A percentile compares a stretch with the other conserved stretches of the same genome.
Conservation (phyloP, 2,888 invertebrate species). For the Phalera bucephala region DNA sequence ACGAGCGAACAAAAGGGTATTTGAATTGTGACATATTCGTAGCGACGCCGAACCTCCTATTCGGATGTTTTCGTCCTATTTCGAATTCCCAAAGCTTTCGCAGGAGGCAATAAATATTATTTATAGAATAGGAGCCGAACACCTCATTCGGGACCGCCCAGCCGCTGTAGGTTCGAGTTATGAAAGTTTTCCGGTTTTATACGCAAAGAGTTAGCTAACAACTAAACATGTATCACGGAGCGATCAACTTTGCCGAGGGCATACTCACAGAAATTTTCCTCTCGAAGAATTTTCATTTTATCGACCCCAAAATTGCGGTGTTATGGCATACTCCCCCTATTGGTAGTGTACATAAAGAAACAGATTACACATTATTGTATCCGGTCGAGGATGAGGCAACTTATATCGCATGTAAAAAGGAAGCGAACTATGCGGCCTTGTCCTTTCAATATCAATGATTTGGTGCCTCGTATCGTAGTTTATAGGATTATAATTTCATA, state of each 20-base stretch:
- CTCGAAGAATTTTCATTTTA: constrained; percentile 40
- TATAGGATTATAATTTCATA: too few relatives aligned
- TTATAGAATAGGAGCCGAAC: constrained; percentile 50
- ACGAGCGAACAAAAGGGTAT: constrained; percentile 4
- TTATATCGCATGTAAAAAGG: constrained; percentile 3
- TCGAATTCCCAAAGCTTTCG: constrained; percentile 33
- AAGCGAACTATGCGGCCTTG: constrained; percentile 1
- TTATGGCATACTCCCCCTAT: constrained; percentile 12
- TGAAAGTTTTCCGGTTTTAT: constrained; percentile 55
- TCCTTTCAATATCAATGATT: constrained; percentile 1
- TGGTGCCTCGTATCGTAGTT: too few relatives aligned
- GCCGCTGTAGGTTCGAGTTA: constrained; percentile 38
- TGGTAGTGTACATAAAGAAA: constrained; percentile 19
- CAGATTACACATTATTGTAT: constrained; percentile 24
- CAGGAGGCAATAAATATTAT: constrained; percentile 54
- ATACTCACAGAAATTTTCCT: constrained; percentile 30
- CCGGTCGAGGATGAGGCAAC: constrained; percentile 10
- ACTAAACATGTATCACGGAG: constrained; percentile 37
- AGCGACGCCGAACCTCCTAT: constrained; percentile 21
- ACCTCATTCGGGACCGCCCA: constrained; percentile 48
- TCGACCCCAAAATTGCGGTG: constrained; percentile 19
- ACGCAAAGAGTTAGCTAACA: constrained; percentile 42
- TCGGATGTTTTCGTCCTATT: constrained; percentile 35
- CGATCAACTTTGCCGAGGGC: constrained; percentile 37
- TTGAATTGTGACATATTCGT: constrained; percentile 10